These are phyloP conservation scores for Bombus huntii DNA, from an alignment of 1,140 invertebrate genomes.

Conservation along the genomic window DNA sequence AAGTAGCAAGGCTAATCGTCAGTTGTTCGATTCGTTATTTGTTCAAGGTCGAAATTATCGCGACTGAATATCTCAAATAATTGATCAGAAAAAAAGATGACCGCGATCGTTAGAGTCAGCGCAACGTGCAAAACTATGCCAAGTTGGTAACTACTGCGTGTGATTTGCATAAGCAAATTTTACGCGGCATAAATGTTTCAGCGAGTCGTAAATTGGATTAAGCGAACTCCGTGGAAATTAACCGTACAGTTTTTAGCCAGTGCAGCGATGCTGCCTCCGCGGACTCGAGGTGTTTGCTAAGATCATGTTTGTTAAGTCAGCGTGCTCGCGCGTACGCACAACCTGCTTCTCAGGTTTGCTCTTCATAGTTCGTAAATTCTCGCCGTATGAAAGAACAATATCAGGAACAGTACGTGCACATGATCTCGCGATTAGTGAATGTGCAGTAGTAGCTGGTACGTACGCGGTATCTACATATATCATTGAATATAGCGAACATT, in stretches of 20 bases:
- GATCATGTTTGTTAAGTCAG: constrained; percentile 28
- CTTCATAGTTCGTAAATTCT: neutral
- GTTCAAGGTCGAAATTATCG: neutral
- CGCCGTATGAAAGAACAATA: constrained; percentile 33
- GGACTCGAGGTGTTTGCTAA: constrained; percentile 5
- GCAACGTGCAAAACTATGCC: neutral
- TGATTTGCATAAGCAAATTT: constrained; percentile 49
- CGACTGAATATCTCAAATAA: too few relatives aligned
- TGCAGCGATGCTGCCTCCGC: neutral
- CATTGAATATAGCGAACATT: neutral
- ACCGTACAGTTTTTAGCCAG: constrained; percentile 21
- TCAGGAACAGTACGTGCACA: neutral
- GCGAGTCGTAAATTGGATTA: constrained; percentile 36
- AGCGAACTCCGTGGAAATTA: constrained; percentile 15
- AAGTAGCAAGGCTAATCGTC: too few relatives aligned
- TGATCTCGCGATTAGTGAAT: constrained; percentile 1
- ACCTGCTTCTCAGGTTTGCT: neutral
- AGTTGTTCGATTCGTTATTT: too few relatives aligned
- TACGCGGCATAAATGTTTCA: constrained; percentile 29
- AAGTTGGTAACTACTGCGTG: constrained; percentile 6
- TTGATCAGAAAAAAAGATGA: neutral
- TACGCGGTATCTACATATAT: too few relatives aligned
- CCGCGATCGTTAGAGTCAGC: neutral
- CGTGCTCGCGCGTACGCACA: neutral
- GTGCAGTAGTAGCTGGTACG: neutral